Evolutionary conservation across 1,140 invertebrate species (phyloP), one percentile per base, ranked within the genome.

Genomic region (Mycetomoellerius zeteki): DNA sequence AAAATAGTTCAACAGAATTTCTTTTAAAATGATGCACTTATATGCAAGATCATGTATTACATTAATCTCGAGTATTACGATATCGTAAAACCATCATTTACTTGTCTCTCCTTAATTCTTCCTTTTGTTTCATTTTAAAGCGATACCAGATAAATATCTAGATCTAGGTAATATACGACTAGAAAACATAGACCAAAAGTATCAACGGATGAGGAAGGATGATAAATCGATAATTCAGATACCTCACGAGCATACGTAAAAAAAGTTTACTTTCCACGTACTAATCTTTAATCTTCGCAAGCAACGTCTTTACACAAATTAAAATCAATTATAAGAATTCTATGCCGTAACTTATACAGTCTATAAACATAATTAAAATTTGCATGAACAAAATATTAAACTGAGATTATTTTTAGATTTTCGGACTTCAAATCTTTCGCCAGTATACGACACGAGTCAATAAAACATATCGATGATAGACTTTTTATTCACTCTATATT

Each of bases 161-260:
- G 24, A 72, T 73, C 67, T 60, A 47, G 19, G n/a, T 82, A 82
- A 81, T 81, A 81, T 56, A 65, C 16, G 52, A 71, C 30, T 56
- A 24, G 50, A 19, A 81, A 58, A 81, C 71, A 81, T 81, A 50
- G 50, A 72, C 65, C 33, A 58, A 43, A 21, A 72, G n/a, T 54
- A 69, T 54, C 77, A 33, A 12, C 50, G 21, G 30, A 81, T 50
- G 33, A 81, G 60, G 67, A 82, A 82, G 67, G 4, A 73, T 73
- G 54, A 82, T 60, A 73, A 82, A 82, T 82, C 80, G 80, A 82
- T 82, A 73, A 82, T 73, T 4, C 80, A 65, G 37, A n/a, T 33
- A 30, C 16, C 30, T 56, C 47, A 43, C 33, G 43, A 43, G 14
- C 80, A 65, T 67, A 75, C 67, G 60, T 72, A 50, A 50, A 78